These are phyloP conservation scores for Podilymbus podiceps DNA, from an alignment of 2,113 vertebrate species.

Conservation along the genomic window DNA sequence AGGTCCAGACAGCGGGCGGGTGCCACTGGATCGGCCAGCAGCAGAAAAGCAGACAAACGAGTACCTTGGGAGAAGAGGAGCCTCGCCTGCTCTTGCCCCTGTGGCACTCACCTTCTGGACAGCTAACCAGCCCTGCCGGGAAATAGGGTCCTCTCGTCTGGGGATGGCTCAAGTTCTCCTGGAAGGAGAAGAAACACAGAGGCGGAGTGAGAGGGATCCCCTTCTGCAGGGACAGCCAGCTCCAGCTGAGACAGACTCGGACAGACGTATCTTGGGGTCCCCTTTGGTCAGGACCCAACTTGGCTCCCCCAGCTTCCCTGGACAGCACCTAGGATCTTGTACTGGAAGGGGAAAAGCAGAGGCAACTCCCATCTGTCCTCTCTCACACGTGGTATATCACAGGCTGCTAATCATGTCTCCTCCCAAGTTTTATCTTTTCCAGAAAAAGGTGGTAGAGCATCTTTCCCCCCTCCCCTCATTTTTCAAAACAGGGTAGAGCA, in stretches of 20 bases:
- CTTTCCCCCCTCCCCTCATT: not conserved
- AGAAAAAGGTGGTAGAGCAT: not conserved
- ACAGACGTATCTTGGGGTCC: fast-evolving
- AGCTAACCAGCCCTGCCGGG: not conserved
- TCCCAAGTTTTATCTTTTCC: not conserved
- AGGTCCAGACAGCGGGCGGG: not conserved
- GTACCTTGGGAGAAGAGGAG: not conserved
- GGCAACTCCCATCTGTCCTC: not conserved
- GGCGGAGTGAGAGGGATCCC: not conserved
- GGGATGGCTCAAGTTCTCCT: not conserved
- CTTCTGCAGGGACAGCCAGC: not conserved
- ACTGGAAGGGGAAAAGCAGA: not conserved
- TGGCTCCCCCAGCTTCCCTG: not conserved
- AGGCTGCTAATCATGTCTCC: fast-evolving
- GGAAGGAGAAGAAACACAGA: not conserved
- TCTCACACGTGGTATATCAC: not conserved
- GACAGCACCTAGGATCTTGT: not conserved
- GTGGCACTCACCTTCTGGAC: not conserved
- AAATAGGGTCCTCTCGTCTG: not conserved
- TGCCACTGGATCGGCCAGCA: not conserved
- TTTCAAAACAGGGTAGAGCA: not conserved
- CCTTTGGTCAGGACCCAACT: not conserved
- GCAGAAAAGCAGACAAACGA: not conserved
- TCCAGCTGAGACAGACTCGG: not conserved
- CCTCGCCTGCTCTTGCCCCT: not conserved